Percentiles rank a stretch among this genome's conserved stretches.
Conservation (phyloP, 2,888 invertebrate species). For the Spodoptera picta region DNA sequence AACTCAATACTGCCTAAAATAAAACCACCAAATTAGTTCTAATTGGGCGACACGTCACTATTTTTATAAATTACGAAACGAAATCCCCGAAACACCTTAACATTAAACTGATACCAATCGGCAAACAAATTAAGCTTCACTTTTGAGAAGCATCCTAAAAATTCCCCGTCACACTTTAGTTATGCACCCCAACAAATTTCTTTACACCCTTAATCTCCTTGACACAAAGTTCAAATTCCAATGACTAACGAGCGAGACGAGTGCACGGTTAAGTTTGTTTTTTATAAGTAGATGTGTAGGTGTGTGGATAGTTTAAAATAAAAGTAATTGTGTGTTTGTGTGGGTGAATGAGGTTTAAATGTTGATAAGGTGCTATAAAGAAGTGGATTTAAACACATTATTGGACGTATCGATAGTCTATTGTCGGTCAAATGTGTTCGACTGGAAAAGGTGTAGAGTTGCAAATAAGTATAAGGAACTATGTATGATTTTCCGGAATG, state of each 20-base stretch:
- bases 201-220: neutral
- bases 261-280: constrained; percentile 26
- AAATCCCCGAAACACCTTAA: constrained; percentile 53
- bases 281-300: constrained; percentile 52
- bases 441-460: no score
- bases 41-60: constrained; percentile 44
- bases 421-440: constrained; percentile 67
- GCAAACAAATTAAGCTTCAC: constrained; percentile 61
- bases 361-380: constrained; percentile 83
- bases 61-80: constrained; percentile 39
- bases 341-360: constrained; percentile 75
- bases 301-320: constrained; percentile 56
- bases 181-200: constrained; percentile 11
- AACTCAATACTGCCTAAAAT: neutral
- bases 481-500: no score
- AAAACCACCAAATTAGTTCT: constrained; percentile 32
- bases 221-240: constrained; percentile 30
- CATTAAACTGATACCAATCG: constrained; percentile 65
- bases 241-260: constrained; percentile 6
- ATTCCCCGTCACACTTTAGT: constrained; percentile 44
- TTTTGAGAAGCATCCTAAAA: constrained; percentile 65
- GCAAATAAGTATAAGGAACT: no score
- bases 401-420: constrained; percentile 71
- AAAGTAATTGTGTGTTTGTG: constrained; percentile 62
- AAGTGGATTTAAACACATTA: constrained; percentile 83